Percentiles rank a stretch among this genome's conserved stretches.
These are phyloP conservation scores for Burhinus bistriatus DNA, from an alignment of 2,113 vertebrate genomes.

Conservation along the genomic window DNA sequence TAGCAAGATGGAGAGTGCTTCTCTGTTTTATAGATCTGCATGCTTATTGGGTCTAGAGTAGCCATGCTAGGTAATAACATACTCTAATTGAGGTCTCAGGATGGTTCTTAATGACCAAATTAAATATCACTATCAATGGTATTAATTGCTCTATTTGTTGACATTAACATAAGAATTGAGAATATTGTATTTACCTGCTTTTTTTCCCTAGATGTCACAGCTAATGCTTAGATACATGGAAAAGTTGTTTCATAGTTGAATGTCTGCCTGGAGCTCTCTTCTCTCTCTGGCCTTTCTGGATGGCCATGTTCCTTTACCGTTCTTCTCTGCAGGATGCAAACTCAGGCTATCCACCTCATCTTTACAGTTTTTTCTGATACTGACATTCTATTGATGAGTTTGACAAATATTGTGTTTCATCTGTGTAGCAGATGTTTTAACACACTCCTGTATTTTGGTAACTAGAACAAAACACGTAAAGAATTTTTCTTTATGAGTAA, in stretches of 20 bases:
- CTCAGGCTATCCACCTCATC: background rate
- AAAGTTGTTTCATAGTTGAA: background rate
- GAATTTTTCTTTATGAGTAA: background rate
- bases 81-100: background rate
- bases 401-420: background rate
- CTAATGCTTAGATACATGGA: background rate
- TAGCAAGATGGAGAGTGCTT: background rate
- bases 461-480: background rate
- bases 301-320: background rate
- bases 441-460: background rate
- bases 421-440: background rate
- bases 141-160: background rate
- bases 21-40: background rate
- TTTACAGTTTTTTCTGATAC: background rate
- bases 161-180: background rate
- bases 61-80: background rate
- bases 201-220: background rate
- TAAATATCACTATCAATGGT: background rate
- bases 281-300: background rate
- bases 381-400: background rate
- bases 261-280: background rate
- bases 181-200: background rate
- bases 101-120: background rate
- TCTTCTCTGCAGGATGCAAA: background rate
- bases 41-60: background rate